These are phyloP conservation scores for Sycobia sp. DNA, from an alignment of 1,140 invertebrate species.

Conservation along the genomic window DNA sequence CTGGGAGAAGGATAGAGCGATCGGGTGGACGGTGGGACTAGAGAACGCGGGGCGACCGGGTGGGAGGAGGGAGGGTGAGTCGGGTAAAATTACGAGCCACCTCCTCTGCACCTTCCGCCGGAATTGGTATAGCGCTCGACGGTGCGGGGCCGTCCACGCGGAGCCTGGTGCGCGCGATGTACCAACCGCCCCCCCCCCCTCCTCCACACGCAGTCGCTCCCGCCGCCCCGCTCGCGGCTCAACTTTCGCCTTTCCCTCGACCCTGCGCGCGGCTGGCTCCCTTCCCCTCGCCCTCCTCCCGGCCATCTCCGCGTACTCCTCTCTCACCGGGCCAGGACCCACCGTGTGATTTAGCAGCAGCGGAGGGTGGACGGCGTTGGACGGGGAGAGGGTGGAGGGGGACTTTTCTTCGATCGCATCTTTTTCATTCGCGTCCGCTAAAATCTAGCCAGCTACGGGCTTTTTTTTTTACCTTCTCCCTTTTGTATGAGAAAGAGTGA, in stretches of 20 bases:
- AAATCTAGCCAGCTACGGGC: slow-evolving; percentile 24
- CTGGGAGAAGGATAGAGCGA: too few relatives aligned
- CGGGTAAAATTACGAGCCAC: slow-evolving; percentile 28
- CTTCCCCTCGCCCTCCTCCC: neutral
- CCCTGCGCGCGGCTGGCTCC: neutral
- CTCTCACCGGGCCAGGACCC: too few relatives aligned
- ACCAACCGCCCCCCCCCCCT: too few relatives aligned
- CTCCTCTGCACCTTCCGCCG: slow-evolving; percentile 33
- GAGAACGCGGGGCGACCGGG: too few relatives aligned
- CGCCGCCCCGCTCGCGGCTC: too few relatives aligned
- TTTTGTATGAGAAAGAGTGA: too few relatives aligned
- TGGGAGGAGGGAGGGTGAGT: too few relatives aligned
- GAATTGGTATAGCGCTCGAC: too few relatives aligned
- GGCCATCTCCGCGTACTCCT: neutral
- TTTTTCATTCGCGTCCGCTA: slow-evolving; percentile 34
- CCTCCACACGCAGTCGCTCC: too few relatives aligned
- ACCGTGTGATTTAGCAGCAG: slow-evolving; percentile 24
- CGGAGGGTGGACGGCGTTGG: neutral
- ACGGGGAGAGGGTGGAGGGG: neutral
- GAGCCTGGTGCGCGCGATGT: too few relatives aligned
- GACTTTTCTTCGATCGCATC: slow-evolving; percentile 31
- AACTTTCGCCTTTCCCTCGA: slow-evolving; percentile 11
- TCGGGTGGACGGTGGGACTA: too few relatives aligned
- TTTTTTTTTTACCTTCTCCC: slow-evolving; percentile 21
- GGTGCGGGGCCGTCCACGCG: slow-evolving; percentile 5